phyloP scores from a whole-genome alignment of 2,888 invertebrate genomes.

The Amphiduros pacificus region DNA sequence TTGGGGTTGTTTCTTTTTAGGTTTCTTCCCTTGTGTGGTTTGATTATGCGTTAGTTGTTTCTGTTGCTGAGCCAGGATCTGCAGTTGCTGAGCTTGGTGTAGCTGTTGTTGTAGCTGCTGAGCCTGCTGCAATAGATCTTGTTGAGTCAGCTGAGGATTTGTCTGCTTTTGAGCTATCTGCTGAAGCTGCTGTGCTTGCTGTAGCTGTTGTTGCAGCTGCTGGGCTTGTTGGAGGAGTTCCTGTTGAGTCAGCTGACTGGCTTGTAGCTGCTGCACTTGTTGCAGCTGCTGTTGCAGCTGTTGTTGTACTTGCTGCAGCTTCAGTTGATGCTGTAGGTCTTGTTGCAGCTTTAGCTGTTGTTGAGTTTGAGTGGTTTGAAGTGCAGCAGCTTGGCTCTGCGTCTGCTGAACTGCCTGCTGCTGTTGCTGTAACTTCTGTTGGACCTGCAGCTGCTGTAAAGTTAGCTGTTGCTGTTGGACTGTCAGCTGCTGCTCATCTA shows the following conservation, averaged over 20 bases:
- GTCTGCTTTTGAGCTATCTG: conserved; percentile 32
- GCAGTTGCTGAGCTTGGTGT: conserved; percentile 29
- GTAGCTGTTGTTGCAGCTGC: conserved; percentile 26
- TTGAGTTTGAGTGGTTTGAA: background rate
- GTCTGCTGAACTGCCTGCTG: conserved; percentile 59
- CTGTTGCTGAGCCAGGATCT: conserved; percentile 25
- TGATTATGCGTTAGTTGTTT: conserved; percentile 12
- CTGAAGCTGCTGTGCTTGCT: conserved; percentile 30
- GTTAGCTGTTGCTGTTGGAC: conserved; percentile 41
- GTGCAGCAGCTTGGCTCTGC: conserved; percentile 44
- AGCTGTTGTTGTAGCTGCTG: conserved; percentile 27
- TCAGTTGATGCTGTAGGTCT: conserved; percentile 21
- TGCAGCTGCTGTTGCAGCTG: conserved; percentile 29
- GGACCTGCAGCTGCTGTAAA: conserved; percentile 38
- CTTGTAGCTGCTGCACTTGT: conserved; percentile 24
- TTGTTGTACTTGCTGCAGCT: conserved; percentile 33
- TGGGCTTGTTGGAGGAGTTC: conserved; percentile 34
- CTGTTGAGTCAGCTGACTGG: conserved; percentile 26
- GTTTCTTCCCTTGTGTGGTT: background rate
- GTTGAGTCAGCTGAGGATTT: conserved; percentile 28
- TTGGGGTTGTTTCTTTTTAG: conserved; percentile 12
- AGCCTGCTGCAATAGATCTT: conserved; percentile 34
- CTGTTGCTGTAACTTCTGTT: conserved; percentile 45
- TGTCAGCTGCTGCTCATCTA: conserved; percentile 33
- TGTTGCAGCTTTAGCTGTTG: background rate